Conservation (phyloP, 2,888 invertebrate genomes). For the Pseudococcus viburni region DNA sequence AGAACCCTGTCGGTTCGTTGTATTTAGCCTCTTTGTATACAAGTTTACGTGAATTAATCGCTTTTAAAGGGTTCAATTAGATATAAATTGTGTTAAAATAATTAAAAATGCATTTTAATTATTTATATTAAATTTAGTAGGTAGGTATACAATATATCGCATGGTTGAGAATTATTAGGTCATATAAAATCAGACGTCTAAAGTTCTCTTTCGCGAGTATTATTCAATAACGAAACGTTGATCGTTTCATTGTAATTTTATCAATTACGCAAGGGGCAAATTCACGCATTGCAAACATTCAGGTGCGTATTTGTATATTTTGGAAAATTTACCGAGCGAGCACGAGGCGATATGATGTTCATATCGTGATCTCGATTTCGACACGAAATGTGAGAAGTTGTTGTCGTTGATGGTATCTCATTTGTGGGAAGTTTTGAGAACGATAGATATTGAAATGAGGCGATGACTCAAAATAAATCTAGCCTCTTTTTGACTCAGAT, state of each 20-base stretch:
- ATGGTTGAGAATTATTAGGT: constrained; percentile 59
- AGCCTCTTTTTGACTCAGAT: neutral
- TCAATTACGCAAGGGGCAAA: neutral
- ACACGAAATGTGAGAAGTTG: neutral
- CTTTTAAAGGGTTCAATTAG: neutral
- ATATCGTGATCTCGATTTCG: neutral
- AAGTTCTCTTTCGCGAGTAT: constrained; percentile 44
- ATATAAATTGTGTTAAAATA: neutral
- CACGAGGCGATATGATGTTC: neutral
- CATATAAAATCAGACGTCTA: constrained; percentile 59
- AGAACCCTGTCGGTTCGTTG: neutral
- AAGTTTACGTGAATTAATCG: neutral
- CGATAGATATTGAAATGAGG: neutral
- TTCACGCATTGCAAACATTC: neutral
- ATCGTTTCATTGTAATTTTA: constrained; percentile 49
- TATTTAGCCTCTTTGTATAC: neutral
- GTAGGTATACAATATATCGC: constrained; percentile 45
- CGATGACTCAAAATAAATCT: neutral
- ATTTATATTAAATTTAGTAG: neutral
- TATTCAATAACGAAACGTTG: constrained; percentile 23
- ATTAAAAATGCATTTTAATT: constrained; percentile 4
- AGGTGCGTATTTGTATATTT: neutral
- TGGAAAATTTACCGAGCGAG: neutral
- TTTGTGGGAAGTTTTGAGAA: neutral
- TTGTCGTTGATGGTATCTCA: neutral